phyloP scores from a whole-genome alignment of 2,113 vertebrate species.

The Xiphophorus hellerii region DNA sequence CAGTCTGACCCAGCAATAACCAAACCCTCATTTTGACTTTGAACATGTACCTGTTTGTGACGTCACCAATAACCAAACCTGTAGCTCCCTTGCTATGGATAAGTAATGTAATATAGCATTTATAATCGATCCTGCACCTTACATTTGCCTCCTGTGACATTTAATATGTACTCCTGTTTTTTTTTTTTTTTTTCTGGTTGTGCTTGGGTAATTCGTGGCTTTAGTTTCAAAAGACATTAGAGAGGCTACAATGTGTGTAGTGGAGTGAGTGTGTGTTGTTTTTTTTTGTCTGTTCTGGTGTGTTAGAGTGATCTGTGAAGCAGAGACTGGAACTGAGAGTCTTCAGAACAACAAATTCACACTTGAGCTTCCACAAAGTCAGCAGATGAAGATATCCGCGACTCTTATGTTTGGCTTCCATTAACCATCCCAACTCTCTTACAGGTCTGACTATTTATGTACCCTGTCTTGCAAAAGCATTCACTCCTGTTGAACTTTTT shows the following conservation, averaged over 20 bases:
- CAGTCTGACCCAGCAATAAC: slow-evolving; percentile 74
- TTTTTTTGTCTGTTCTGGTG: slow-evolving; percentile 11
- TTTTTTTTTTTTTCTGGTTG: slow-evolving; percentile 60
- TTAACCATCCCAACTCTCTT: slow-evolving; percentile 64
- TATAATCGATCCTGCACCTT: slow-evolving; percentile 80
- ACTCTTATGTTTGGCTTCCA: slow-evolving; percentile 60
- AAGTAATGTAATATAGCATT: slow-evolving; percentile 71
- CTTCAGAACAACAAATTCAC: slow-evolving; percentile 33
- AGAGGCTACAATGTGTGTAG: slow-evolving; percentile 24
- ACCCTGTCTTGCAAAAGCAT: not conserved
- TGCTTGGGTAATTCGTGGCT: slow-evolving; percentile 56
- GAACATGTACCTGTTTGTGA: slow-evolving; percentile 63
- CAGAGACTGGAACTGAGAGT: slow-evolving; percentile 16
- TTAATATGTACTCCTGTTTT: slow-evolving; percentile 68
- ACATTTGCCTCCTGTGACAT: slow-evolving; percentile 76
- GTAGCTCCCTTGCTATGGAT: slow-evolving; percentile 70
- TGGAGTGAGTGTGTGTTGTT: not conserved
- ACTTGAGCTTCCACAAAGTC: slow-evolving; percentile 42
- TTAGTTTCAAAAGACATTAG: slow-evolving; percentile 36
- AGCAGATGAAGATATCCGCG: slow-evolving; percentile 35
- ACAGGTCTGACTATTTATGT: slow-evolving; percentile 35
- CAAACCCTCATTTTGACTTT: slow-evolving; percentile 75
- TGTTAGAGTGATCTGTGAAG: slow-evolving; percentile 16
- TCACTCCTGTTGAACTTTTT: not conserved
- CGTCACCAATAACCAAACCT: slow-evolving; percentile 80